These are phyloP conservation scores for Standfussiana lucernea DNA, from an alignment of 2,888 invertebrate genomes.

Conservation along the genomic window DNA sequence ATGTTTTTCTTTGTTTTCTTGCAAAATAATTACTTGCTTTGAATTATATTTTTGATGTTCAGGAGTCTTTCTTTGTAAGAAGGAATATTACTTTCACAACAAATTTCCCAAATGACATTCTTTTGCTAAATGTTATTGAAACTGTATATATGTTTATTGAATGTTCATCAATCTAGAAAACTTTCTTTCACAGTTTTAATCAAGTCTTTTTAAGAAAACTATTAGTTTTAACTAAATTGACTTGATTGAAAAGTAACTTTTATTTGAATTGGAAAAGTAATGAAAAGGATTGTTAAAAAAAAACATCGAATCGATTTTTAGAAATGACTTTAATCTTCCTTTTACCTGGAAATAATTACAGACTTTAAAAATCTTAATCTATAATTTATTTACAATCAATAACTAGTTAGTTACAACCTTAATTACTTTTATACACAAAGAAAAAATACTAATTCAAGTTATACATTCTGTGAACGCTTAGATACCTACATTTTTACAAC, in stretches of 20 bases:
- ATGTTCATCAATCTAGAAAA: background rate
- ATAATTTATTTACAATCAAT: constrained; percentile 88
- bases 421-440: constrained; percentile 81
- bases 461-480: constrained; percentile 85
- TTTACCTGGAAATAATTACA: constrained; percentile 88
- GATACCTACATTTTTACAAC: constrained; percentile 86
- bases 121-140: background rate
- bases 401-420: constrained; percentile 82
- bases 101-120: background rate
- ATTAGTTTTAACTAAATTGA: background rate
- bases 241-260: background rate
- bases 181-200: background rate
- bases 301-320: constrained; percentile 77
- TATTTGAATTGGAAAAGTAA: background rate
- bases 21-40: constrained; percentile 7
- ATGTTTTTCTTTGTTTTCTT: constrained; percentile 32
- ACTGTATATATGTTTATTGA: background rate
- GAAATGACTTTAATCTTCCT: constrained; percentile 88
- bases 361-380: constrained; percentile 90
- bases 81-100: constrained; percentile 3
- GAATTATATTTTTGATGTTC: constrained; percentile 3
- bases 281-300: constrained; percentile 6
- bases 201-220: background rate
- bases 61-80: background rate
- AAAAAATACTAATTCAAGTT: constrained; percentile 75